phyloP scores from a whole-genome alignment of 2,113 vertebrate species.

The Cygnus buccinator region DNA sequence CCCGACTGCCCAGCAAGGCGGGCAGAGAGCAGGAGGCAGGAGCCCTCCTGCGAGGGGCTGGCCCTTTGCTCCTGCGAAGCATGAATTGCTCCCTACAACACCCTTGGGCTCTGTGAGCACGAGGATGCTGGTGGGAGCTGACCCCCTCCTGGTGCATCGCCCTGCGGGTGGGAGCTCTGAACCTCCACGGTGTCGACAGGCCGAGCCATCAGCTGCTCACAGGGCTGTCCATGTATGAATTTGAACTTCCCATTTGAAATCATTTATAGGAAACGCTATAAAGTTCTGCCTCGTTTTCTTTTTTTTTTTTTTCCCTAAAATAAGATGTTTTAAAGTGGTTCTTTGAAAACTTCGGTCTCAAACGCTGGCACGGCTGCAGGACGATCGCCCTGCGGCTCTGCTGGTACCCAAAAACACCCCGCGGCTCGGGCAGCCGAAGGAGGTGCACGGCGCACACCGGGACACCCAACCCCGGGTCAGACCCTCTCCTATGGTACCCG shows the following conservation, averaged over 20 bases:
- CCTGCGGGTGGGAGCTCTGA: neutral
- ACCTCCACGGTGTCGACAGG: neutral
- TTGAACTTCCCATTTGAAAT: slow-evolving; percentile 81
- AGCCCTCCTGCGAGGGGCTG: neutral
- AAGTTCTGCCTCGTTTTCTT: slow-evolving; percentile 72
- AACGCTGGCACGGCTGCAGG: rapidly evolving
- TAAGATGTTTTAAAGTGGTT: slow-evolving; percentile 20
- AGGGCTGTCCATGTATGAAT: slow-evolving; percentile 35
- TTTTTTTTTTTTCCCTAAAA: neutral
- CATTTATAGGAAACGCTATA: slow-evolving; percentile 82
- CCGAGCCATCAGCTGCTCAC: slow-evolving; percentile 1
- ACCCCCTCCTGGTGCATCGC: neutral
- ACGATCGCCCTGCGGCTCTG: neutral
- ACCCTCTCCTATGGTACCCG: neutral
- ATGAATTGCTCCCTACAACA: neutral
- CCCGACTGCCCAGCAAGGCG: rapidly evolving
- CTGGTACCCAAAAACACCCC: neutral
- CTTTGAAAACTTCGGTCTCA: neutral
- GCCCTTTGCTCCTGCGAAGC: neutral
- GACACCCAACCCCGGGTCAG: neutral
- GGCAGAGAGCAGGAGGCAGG: neutral
- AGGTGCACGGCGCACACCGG: neutral
- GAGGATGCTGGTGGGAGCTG: neutral
- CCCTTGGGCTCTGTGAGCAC: neutral
- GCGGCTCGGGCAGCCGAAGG: neutral